Evolutionary conservation across 2,888 invertebrate genomes (phyloP), one percentile per base, ranked within the genome.

Genomic region (Sphaerophoria taeniata): DNA sequence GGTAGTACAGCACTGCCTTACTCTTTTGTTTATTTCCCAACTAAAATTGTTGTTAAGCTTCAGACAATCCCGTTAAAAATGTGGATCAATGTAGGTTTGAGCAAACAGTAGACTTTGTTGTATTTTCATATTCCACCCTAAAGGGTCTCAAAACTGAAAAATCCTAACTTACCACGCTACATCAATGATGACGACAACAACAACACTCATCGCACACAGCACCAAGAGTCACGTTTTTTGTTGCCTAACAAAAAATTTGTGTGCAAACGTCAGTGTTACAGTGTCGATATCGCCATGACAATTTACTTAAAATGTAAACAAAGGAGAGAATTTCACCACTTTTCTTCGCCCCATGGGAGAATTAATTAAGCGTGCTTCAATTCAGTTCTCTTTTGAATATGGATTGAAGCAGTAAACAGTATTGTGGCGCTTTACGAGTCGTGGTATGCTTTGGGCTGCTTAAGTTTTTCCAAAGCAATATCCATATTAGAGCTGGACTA

Each of bases 61-160:
- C 80, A 80, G 60, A 80, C 79, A 84, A 79, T 84, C 75, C 75
- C 78, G 80, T 75, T 75, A 72, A 80, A 24, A 24, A 84, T 84
- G 79, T 84, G 71, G 80, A 84, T 84, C 84, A 80, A 80, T 80
- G 75, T 80, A 75, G 49, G 75, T 80, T 71, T 80, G 80, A 80
- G 80, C 75, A 84, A 76, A 84, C 71, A 76, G 75, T 67, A 80
- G 71, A 80, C 80, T 67, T 76, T 76, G 80, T 72, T 73, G 77
- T 61, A 69, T 77, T 82, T 24, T 24, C 24, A 24, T 24, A 63
- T 80, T 69, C 39, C 60, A 79, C 79, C 74, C 74, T 75, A 65
- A 67, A 75, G 69, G 77, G 49, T 39, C 61, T 60, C 60, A 56
- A 24, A 24, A 1, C 24, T 24, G 1, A 2, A 24, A 24, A 24